Evolutionary conservation across 2,113 vertebrate species (phyloP), one percentile per base, ranked within the genome.

Genomic region (Clupea harengus): DNA sequence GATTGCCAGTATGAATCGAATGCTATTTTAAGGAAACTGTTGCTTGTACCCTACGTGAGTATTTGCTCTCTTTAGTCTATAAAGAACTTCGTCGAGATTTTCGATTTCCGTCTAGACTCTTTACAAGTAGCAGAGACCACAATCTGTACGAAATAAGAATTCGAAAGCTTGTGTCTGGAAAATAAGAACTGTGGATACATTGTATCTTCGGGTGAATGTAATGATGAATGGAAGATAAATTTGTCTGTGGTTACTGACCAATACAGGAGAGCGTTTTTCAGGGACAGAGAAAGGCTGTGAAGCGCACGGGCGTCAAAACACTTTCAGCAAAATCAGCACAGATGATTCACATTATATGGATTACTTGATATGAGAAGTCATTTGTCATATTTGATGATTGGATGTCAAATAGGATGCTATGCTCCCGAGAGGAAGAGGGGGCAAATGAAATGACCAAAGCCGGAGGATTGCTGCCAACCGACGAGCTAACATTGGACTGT

Each of bases 381-480:
- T 44, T 39, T 81, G 52, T 15, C 25, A 32, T 78, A 44, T 78
- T 32, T 78, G 72, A 8, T 54, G 45, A 52, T 54, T 45, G n/a
- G n/a, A 50, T 49, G 54, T 7, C 45, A 28, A 49, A 60, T 39
- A 78, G 75, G 50, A 39, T n/a, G 89, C 86, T 86, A 83, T 60
- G 54, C 64, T 52, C 57, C 39, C 8, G 88, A 89, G 81, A 89
- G 84, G 83, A 86, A 84, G 88, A 89, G 39, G 39, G 39, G 39
- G 39, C 39, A 39, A 87, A 47, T 89, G 91, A 89, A 89, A 87
- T 87, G 89, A 87, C 88, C 90, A 90, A 87, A 86, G 90, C 89
- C 90, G 89, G 92, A 88, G 88, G 89, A 88, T 90, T 60, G 88
- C 84, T 89, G 88, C 88, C 90, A 89, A 88, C 90, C 85, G 85